These are phyloP conservation scores for Remorina albescens DNA, from an alignment of 2,797 vertebrate species.

Conservation along the genomic window DNA sequence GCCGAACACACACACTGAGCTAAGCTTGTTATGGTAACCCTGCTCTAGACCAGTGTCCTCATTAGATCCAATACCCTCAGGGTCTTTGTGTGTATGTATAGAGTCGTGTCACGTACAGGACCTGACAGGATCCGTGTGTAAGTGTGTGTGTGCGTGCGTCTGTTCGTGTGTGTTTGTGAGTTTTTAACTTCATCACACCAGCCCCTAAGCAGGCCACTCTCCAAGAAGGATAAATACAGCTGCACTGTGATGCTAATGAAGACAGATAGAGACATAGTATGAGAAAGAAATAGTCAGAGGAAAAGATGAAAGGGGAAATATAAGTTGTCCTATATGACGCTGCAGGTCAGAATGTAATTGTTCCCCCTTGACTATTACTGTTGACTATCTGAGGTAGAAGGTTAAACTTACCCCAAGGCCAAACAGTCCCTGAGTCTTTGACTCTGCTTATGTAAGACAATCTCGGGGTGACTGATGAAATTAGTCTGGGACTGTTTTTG, in stretches of 20 bases:
- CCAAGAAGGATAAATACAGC: constrained; percentile 80
- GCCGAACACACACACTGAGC: constrained; percentile 34
- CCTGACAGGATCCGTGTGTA: constrained; percentile 47
- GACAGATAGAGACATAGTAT: constrained; percentile 71
- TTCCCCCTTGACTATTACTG: constrained; percentile 77
- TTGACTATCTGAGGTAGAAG: constrained; percentile 70
- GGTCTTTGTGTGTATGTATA: constrained; percentile 52
- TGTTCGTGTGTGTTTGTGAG: constrained; percentile 42
- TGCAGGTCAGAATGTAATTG: constrained; percentile 80
- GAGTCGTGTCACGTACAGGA: constrained; percentile 63
- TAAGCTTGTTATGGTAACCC: constrained; percentile 73
- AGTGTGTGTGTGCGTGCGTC: constrained; percentile 7
- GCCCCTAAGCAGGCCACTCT: constrained; percentile 68
- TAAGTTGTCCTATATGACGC: constrained; percentile 68
- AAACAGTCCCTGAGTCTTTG: constrained; percentile 64
- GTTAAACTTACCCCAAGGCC: constrained; percentile 73
- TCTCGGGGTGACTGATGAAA: constrained; percentile 74
- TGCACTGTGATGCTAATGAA: constrained; percentile 80
- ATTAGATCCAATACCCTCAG: constrained; percentile 66
- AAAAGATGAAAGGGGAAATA: constrained; percentile 68
- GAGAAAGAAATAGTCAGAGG: constrained; percentile 45
- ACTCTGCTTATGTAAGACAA: constrained; percentile 72
- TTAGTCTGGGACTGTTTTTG: constrained; percentile 64
- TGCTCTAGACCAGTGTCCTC: constrained; percentile 66
- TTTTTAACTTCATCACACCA: constrained; percentile 67